These are phyloP conservation scores for Oryzias melastigma DNA, from an alignment of 2,113 vertebrate genomes.

Conservation along the genomic window DNA sequence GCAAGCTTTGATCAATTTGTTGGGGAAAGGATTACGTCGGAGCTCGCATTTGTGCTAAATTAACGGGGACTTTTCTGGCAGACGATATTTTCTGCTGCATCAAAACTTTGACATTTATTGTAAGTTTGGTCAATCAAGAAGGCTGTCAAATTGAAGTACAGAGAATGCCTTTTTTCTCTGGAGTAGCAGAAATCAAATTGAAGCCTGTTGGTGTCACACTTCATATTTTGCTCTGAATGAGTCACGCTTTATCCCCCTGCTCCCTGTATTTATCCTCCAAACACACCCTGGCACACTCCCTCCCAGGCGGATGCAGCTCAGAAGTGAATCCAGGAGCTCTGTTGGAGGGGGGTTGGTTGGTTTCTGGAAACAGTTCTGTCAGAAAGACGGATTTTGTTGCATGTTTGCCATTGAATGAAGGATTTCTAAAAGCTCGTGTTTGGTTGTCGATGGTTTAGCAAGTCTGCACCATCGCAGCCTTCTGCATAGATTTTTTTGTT, in stretches of 20 bases:
- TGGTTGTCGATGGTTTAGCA: conserved; percentile 7
- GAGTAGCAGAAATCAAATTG: neutral
- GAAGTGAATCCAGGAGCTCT: conserved; percentile 43
- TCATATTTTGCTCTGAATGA: conserved; percentile 24
- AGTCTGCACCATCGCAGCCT: conserved; percentile 17
- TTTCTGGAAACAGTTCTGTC: conserved; percentile 61
- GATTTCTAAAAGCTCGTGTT: conserved; percentile 28
- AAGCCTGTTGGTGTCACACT: conserved; percentile 7
- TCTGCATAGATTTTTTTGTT: conserved; percentile 10
- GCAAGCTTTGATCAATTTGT: no score
- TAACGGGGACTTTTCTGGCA: no score
- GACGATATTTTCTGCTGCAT: no score
- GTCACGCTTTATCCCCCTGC: conserved; percentile 16
- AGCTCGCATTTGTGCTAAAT: no score
- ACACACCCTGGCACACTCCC: conserved; percentile 2
- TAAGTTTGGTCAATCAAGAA: conserved; percentile 11
- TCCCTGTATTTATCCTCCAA: neutral
- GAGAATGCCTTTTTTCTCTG: neutral
- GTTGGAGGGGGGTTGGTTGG: conserved; percentile 11
- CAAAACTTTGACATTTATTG: neutral
- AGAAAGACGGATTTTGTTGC: conserved; percentile 53
- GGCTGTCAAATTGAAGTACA: conserved; percentile 4
- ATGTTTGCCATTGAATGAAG: conserved; percentile 30
- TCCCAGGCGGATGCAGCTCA: conserved; percentile 29
- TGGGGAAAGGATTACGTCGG: no score